phyloP scores from a whole-genome alignment of 1,140 invertebrate genomes.

The Drosophila tropicalis region DNA sequence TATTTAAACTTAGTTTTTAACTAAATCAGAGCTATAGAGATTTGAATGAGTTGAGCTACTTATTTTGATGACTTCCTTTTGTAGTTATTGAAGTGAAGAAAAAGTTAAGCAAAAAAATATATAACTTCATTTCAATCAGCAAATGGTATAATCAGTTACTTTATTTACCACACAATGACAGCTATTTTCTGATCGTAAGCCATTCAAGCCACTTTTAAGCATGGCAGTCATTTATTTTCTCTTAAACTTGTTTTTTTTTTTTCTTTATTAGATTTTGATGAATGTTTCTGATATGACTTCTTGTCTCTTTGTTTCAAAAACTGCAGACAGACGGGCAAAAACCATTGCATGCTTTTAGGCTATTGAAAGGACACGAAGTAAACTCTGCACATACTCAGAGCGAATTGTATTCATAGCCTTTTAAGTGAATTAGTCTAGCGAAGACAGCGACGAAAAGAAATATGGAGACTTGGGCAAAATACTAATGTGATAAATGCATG shows the following conservation, averaged over 20 bases:
- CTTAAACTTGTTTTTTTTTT: conserved; percentile 7
- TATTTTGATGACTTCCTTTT: too few species aligned
- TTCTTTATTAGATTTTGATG: conserved; percentile 55
- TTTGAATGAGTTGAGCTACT: too few species aligned
- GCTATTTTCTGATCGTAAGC: not conserved
- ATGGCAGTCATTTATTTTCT: not conserved
- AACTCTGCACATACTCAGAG: conserved; percentile 25
- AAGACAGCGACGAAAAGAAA: not conserved
- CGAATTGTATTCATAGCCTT: conserved; percentile 46
- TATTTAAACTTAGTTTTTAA: too few species aligned
- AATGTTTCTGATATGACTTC: conserved; percentile 45
- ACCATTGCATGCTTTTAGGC: conserved; percentile 44
- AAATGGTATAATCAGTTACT: too few species aligned
- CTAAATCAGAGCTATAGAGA: too few species aligned
- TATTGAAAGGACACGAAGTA: conserved; percentile 41
- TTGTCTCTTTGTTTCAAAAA: conserved; percentile 5
- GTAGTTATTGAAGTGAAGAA: too few species aligned
- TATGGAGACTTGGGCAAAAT: not conserved
- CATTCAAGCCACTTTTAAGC: not conserved
- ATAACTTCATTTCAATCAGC: too few species aligned
- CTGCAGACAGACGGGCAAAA: conserved; percentile 5
- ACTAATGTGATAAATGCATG: conserved; percentile 68
- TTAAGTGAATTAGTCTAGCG: conserved; percentile 68
- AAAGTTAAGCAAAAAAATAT: too few species aligned
- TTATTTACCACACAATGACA: too few species aligned